Base-by-base conservation (phyloP, 2,888 invertebrate species). In the Mythimna loreyi region DNA sequence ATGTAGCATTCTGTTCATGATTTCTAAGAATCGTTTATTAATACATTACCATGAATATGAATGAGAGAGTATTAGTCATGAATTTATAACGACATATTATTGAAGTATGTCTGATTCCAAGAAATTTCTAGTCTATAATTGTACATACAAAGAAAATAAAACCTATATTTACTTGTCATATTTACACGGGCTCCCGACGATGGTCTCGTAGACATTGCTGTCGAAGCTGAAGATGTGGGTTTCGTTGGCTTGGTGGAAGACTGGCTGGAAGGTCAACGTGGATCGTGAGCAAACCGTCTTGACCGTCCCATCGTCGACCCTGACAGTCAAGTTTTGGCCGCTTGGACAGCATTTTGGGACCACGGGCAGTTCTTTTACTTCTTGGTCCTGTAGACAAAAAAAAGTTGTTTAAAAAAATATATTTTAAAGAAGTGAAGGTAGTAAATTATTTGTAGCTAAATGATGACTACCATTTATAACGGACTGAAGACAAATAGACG, bases 131-230 rank as follows among this genome's bases (percentile, higher is more conserved):
- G n/a, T n/a, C n/a, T 8, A 40, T 16, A 16, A 16, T 4, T 16
- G 40, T 19, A 43, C 43, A 1, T n/a, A 50, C 8, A 40, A 73
- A 55, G 36, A 28, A 65, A 73, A 64, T 72, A 56, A 64, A 73
- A 43, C 21, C 21, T 21, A 45, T 83, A 86, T 77, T 79, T 86
- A 97, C 97, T 94, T 96, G 87, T 95, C 96, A 85, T 95, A 93
- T 77, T 83, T 85, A 87, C 97, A 97, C 56, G 96, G 96, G 83
- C 96, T 96, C 28, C 96, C 96, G 56, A 96, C 93, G 56, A 97
- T 92, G 1, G 96, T 96, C 75, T 96, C 95, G 82, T 96, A 97
- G 33, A 93, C 89, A 59, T 95, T 94, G 80, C 89, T 92, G 64
- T 94, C 92, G 61, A 93, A 95, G 53, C 90, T 92, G 86, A 94